Evolutionary conservation across 1,140 invertebrate species (phyloP).

Genomic region (Drosophila elegans): DNA sequence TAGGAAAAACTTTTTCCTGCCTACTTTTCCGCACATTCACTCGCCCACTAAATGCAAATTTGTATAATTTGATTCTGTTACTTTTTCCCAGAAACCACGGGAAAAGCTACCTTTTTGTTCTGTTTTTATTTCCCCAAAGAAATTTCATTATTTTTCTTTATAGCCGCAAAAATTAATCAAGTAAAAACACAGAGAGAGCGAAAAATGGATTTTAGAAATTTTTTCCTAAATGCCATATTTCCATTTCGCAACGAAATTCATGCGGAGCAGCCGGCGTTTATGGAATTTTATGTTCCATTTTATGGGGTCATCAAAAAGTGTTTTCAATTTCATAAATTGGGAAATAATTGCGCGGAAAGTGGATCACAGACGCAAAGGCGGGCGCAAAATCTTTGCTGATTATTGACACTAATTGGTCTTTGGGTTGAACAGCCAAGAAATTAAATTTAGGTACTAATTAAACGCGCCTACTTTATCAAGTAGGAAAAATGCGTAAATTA

Average conservation of each 20-base stretch:
- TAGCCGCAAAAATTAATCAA: conserved; percentile 77
- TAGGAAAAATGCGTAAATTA: conserved; percentile 22
- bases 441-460: conserved; percentile 44
- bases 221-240: conserved; percentile 67
- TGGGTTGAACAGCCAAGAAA: conserved; percentile 32
- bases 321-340: conserved; percentile 74
- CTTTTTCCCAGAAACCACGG: conserved; percentile 15
- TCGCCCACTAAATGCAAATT: conserved; percentile 72
- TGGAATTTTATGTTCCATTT: conserved; percentile 68
- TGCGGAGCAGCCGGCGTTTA: conserved; percentile 42
- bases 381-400: conserved; percentile 50
- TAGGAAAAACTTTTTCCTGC: conserved; percentile 63
- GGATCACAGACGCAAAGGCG: conserved; percentile 13
- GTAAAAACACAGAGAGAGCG: conserved; percentile 52
- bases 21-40: conserved; percentile 65
- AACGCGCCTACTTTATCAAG: conserved; percentile 15
- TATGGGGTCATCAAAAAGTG: conserved; percentile 59
- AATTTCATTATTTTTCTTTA: conserved; percentile 50
- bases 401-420: conserved; percentile 67
- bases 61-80: conserved; percentile 72
- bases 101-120: conserved; percentile 50
- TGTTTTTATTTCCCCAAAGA: conserved; percentile 15
- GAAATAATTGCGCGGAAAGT: conserved; percentile 62
- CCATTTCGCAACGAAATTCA: conserved; percentile 30
- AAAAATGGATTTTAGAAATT: conserved; percentile 36